These are phyloP conservation scores for Rhyacophila brunnea DNA, from an alignment of 1,140 invertebrate genomes.

Conservation along the genomic window DNA sequence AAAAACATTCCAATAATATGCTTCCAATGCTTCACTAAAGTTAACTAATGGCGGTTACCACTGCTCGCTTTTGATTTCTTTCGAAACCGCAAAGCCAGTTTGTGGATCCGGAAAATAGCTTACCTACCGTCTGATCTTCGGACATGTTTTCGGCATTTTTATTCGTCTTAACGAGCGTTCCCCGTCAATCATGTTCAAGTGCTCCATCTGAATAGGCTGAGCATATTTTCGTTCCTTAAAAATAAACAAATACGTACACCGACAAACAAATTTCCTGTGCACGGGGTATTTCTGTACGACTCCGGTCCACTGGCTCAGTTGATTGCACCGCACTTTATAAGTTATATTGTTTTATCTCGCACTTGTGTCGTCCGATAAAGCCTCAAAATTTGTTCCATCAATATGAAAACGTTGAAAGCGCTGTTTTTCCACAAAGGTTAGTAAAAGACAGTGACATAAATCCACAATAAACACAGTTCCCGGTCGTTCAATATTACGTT, in stretches of 20 bases:
- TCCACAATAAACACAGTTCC: no score
- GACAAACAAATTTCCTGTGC: conserved; percentile 33
- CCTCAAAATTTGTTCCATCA: conserved; percentile 28
- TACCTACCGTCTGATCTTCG: no score
- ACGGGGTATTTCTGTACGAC: conserved; percentile 28
- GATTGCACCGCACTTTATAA: background rate
- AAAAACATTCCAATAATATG: no score
- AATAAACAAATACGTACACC: conserved; percentile 27
- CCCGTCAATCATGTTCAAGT: conserved; percentile 29
- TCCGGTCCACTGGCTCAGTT: background rate
- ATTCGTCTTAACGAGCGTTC: conserved; percentile 9
- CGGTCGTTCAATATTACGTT: no score
- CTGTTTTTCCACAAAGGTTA: conserved; percentile 32
- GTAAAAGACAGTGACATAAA: no score
- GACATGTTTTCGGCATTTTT: conserved; percentile 11
- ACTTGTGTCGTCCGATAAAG: conserved; percentile 1
- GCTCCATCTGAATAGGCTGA: conserved; percentile 13
- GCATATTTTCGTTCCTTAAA: conserved; percentile 28
- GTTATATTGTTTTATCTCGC: background rate
- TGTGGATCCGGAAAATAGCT: no score
- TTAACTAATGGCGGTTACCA: no score
- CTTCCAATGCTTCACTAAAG: no score
- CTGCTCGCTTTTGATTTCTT: no score
- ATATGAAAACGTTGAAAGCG: conserved; percentile 28
- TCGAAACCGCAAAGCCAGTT: no score